Evolutionary conservation across 1,140 invertebrate genomes (phyloP), one percentile per base, ranked within the genome.

Genomic region (Drosophila bipectinata): DNA sequence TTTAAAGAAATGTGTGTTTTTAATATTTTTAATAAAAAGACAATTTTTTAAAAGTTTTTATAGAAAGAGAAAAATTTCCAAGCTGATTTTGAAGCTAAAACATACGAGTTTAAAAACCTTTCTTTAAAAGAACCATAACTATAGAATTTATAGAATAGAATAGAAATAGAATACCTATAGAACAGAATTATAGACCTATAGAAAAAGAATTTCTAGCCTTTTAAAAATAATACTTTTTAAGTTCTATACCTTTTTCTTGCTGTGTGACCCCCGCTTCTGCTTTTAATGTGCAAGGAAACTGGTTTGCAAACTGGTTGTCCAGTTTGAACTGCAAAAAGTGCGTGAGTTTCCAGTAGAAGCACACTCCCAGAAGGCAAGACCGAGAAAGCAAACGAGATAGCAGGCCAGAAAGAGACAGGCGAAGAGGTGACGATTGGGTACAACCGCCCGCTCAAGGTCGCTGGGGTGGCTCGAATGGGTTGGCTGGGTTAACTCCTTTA

Each of bases 251-350:
- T 9, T 6, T 14, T 44, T 44, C 14, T 52, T 8, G 8, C 21
- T n/a, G 63, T 44, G 28, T 63, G 59, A 58, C 63, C 28, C 63
- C 63, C 63, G 63, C 63, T 47, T 68, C 61, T 68, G 64, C 32
- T 14, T 32, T 69, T 69, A 69, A 69, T 69, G 66, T 69, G 66
- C 51, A 69, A 56, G 56, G 51, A 32, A 74, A 76, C 72, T 75
- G 72, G 72, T 76, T 76, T 74, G 68, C 72, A 45, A 73, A 64
- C 71, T 73, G 71, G 71, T 73, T 72, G 68, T 47, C 51, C 68
- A 51, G 52, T 52, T 59, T 67, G 60, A 56, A 64, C 54, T 74
- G 61, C 61, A 64, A 74, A 74, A 75, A 59, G 72, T 75, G 72
- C 72, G 72, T 75, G 61, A 59, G 61, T 48, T 44, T 44, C 52